Percentiles rank a stretch among this genome's conserved stretches.
Conservation (phyloP, 1,140 invertebrate genomes). For the Metopolophium dirhodum region DNA sequence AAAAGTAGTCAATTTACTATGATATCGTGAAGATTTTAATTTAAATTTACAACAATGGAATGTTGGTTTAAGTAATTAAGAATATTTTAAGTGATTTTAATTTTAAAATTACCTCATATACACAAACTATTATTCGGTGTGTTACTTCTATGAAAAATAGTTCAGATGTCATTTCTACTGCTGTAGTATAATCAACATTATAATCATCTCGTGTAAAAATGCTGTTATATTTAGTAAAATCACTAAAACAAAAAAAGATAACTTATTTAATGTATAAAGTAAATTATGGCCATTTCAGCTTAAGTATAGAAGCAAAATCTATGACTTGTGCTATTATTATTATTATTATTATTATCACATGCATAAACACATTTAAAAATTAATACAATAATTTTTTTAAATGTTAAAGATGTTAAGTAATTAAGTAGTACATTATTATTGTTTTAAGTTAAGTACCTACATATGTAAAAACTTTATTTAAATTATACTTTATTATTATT, state of each 20-base stretch:
- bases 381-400: no score
- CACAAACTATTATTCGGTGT: conserved; percentile 42
- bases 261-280: background rate
- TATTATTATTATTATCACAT: no score
- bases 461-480: no score
- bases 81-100: background rate
- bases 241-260: conserved; percentile 32
- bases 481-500: no score
- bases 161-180: conserved; percentile 52
- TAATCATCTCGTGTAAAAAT: conserved; percentile 40
- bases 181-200: conserved; percentile 31
- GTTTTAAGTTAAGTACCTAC: no score
- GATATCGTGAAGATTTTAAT: background rate
- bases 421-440: no score
- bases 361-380: no score
- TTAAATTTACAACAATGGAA: background rate
- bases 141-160: conserved; percentile 36
- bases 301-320: background rate
- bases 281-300: background rate
- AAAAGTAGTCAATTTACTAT: background rate
- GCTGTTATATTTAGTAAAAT: conserved; percentile 27
- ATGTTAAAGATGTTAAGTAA: no score
- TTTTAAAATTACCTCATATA: conserved; percentile 40
- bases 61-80: background rate
- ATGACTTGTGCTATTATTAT: no score